Evolutionary conservation across 2,888 invertebrate species (phyloP).

Genomic region (Microctonus brassicae): DNA sequence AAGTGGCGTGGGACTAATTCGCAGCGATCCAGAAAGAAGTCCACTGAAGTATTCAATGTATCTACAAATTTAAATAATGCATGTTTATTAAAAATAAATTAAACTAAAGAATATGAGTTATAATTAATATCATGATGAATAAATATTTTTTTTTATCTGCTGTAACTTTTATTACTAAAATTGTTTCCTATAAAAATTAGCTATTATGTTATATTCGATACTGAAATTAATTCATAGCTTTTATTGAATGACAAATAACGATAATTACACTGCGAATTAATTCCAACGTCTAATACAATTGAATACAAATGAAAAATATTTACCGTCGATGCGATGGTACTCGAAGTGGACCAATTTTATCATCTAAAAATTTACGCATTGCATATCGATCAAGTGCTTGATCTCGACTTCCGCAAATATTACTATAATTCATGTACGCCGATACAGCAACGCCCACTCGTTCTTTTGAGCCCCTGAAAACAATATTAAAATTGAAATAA

Average conservation of each 20-base stretch:
- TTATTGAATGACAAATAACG: no score
- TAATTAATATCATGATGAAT: not conserved
- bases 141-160: no score
- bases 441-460: slow-evolving; percentile 89
- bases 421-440: slow-evolving; percentile 94
- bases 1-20: slow-evolving; percentile 88
- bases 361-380: slow-evolving; percentile 91
- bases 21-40: slow-evolving; percentile 87
- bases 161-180: no score
- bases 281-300: no score
- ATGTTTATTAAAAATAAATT: no score
- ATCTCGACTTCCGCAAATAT: slow-evolving; percentile 85
- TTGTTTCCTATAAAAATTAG: no score
- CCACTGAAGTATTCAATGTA: slow-evolving; percentile 95
- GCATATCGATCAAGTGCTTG: slow-evolving; percentile 92
- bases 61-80: slow-evolving; percentile 71
- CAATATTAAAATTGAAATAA: slow-evolving; percentile 17
- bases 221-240: no score
- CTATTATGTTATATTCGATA: no score
- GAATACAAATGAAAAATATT: slow-evolving; percentile 36
- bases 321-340: slow-evolving; percentile 84
- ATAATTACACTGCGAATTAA: no score
- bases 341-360: slow-evolving; percentile 79
- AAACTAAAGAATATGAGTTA: not conserved
- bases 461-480: slow-evolving; percentile 83